These are phyloP conservation scores for Rhynchotus rufescens DNA, from an alignment of 2,797 vertebrate genomes.

Conservation along the genomic window DNA sequence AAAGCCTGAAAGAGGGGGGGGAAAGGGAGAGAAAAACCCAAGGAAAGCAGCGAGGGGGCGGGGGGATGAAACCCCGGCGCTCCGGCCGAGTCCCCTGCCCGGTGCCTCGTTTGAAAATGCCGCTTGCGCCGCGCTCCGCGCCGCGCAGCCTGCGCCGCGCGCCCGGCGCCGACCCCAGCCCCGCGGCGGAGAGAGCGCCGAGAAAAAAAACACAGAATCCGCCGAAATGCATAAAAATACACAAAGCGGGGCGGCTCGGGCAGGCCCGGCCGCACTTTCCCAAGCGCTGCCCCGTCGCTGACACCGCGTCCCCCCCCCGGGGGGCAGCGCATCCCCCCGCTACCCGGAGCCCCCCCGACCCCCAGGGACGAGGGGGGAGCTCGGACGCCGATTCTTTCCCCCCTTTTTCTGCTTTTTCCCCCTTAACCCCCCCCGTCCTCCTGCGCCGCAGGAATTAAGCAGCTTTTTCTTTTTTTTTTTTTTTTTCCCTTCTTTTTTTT, in stretches of 20 bases:
- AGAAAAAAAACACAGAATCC: too few species aligned
- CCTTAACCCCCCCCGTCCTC: neutral
- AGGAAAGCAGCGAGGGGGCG: neutral
- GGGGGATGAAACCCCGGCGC: neutral
- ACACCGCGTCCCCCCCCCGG: neutral
- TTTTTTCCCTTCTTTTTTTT: too few species aligned
- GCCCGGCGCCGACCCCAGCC: neutral
- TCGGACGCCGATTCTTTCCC: neutral
- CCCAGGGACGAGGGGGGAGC: neutral
- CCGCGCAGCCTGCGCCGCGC: neutral
- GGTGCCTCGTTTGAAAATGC: constrained; percentile 25
- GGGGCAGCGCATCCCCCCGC: neutral
- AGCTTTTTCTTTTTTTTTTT: neutral
- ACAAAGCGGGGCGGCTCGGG: neutral
- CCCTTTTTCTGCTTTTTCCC: too few species aligned
- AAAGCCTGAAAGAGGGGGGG: too few species aligned
- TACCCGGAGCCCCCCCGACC: neutral
- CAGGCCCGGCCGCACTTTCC: neutral
- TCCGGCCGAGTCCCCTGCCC: neutral
- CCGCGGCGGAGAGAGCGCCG: neutral
- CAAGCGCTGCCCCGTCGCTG: neutral
- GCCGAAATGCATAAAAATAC: neutral
- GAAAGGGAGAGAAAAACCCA: neutral
- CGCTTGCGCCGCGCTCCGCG: neutral
- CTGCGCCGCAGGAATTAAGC: neutral